Evolutionary conservation across 2,797 vertebrate genomes (phyloP).

Genomic region (Malurus leucopterus): DNA sequence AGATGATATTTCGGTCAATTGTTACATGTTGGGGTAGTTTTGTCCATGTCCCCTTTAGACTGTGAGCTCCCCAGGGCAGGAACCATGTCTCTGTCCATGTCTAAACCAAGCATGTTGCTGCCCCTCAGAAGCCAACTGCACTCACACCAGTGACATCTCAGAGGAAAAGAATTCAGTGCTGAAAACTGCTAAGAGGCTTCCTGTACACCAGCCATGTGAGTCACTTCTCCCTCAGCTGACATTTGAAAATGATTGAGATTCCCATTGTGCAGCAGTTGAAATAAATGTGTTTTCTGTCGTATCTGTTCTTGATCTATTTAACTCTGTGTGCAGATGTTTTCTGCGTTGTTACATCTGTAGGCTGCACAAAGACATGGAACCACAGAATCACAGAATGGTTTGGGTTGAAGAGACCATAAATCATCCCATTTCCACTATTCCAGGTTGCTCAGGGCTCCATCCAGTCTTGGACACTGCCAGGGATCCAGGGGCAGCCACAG

Average conservation of each 20-base stretch:
- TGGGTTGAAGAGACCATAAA: not conserved
- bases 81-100: not conserved
- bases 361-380: not conserved
- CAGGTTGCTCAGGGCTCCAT: not conserved
- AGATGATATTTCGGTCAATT: not conserved
- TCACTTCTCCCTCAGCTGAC: conserved; percentile 29
- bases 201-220: not conserved
- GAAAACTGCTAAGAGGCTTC: not conserved
- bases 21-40: not conserved
- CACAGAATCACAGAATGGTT: not conserved
- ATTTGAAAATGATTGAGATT: conserved; percentile 32
- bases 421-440: not conserved
- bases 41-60: not conserved
- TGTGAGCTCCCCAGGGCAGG: conserved; percentile 33
- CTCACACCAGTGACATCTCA: not conserved
- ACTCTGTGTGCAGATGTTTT: not conserved
- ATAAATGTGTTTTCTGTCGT: conserved; percentile 60
- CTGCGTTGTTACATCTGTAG: fast-evolving
- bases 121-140: not conserved
- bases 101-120: not conserved
- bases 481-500: not conserved
- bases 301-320: not conserved
- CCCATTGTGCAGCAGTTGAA: conserved; percentile 31
- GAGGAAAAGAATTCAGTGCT: not conserved
- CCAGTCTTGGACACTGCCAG: not conserved